These are phyloP conservation scores for Acanthosepion lycidas DNA, from an alignment of 2,888 invertebrate genomes.

Conservation along the genomic window DNA sequence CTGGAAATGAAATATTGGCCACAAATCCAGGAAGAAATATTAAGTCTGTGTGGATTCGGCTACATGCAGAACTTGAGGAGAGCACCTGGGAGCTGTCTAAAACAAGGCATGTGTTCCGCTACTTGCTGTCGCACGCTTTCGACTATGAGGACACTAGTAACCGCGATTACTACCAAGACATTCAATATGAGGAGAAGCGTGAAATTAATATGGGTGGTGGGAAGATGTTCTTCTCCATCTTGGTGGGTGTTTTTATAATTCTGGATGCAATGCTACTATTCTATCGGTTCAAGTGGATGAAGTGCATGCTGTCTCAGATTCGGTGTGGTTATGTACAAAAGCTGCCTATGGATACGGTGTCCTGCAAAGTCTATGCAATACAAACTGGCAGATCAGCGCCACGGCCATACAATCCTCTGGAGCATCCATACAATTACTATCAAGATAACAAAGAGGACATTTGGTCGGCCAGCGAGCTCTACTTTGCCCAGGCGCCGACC, in stretches of 20 bases:
- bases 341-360: slow-evolving; percentile 65
- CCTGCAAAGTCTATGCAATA: slow-evolving; percentile 64
- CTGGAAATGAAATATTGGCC: slow-evolving; percentile 44
- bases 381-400: slow-evolving; percentile 63
- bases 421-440: slow-evolving; percentile 61
- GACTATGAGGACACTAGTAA: slow-evolving; percentile 34
- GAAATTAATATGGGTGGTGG: slow-evolving; percentile 39
- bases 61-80: slow-evolving; percentile 41
- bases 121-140: slow-evolving; percentile 45
- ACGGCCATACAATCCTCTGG: slow-evolving; percentile 54
- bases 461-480: slow-evolving; percentile 59
- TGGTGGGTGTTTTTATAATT: slow-evolving; percentile 63
- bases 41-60: slow-evolving; percentile 42
- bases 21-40: slow-evolving; percentile 39
- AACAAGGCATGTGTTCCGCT: slow-evolving; percentile 47
- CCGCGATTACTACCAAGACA: slow-evolving; percentile 37
- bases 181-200: slow-evolving; percentile 25
- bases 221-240: slow-evolving; percentile 53
- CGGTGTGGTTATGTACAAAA: slow-evolving; percentile 63
- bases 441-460: slow-evolving; percentile 60
- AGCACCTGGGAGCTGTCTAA: slow-evolving; percentile 42
- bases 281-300: slow-evolving; percentile 66
- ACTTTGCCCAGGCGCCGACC: slow-evolving; percentile 62
- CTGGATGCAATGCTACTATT: slow-evolving; percentile 62
- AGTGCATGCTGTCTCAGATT: slow-evolving; percentile 58